Evolutionary conservation across 1,140 invertebrate species (phyloP).

Genomic region (Apis laboriosa): DNA sequence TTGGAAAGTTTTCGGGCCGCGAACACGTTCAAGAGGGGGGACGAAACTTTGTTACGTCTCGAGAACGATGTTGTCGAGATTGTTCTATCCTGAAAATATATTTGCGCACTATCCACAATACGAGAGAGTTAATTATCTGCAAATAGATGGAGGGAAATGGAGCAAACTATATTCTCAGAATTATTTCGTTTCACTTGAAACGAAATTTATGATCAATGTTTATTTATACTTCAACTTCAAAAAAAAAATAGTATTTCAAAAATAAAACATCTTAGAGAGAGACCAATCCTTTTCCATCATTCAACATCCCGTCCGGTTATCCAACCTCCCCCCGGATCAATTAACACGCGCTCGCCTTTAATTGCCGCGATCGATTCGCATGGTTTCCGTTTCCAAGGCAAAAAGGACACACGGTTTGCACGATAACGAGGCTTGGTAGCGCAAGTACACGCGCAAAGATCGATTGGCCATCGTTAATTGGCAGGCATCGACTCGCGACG

Average conservation of each 20-base stretch:
- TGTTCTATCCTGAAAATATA: too few relatives aligned
- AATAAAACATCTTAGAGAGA: too few relatives aligned
- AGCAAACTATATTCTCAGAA: background rate
- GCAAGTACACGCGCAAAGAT: slow-evolving; percentile 55
- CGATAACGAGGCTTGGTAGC: slow-evolving; percentile 17
- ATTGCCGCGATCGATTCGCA: slow-evolving; percentile 15
- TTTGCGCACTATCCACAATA: too few relatives aligned
- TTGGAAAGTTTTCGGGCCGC: too few relatives aligned
- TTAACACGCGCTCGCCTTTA: slow-evolving; percentile 32
- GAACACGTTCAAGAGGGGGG: too few relatives aligned
- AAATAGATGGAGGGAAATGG: background rate
- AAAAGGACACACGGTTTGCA: background rate
- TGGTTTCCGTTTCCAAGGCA: background rate
- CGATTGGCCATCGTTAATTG: slow-evolving; percentile 68
- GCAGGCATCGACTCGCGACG: slow-evolving; percentile 44
- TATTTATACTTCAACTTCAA: too few relatives aligned
- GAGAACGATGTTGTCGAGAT: too few relatives aligned
- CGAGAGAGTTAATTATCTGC: too few relatives aligned
- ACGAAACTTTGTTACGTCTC: too few relatives aligned
- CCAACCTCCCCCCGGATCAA: background rate
- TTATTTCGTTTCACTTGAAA: background rate
- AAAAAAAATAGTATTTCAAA: too few relatives aligned
- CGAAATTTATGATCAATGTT: background rate
- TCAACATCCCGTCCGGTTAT: background rate
- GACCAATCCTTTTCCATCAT: background rate